Conservation (phyloP, 2,113 vertebrate species). For the Sinocyclocheilus rhinocerous region DNA sequence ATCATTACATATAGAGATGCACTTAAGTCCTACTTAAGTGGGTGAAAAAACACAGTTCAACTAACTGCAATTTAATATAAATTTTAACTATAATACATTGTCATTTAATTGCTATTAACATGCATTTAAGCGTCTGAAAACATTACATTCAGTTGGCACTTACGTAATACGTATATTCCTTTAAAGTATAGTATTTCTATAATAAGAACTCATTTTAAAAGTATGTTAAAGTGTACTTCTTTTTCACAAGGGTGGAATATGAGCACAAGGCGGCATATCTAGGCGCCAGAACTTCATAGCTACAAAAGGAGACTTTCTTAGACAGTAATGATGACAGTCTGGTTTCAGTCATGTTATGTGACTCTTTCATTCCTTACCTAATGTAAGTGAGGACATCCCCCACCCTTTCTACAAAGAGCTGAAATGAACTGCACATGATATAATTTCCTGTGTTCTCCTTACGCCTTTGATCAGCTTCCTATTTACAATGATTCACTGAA, state of each 20-base stretch:
- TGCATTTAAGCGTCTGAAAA: neutral
- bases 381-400: conserved; percentile 55
- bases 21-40: no score
- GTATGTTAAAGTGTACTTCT: neutral
- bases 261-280: neutral
- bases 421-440: conserved; percentile 34
- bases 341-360: conserved; percentile 13
- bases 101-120: no score
- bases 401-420: conserved; percentile 46
- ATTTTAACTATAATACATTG: no score
- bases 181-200: neutral
- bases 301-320: neutral
- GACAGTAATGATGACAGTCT: neutral
- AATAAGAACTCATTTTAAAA: neutral
- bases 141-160: neutral
- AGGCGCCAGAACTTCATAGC: neutral
- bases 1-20: no score
- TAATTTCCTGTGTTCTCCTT: conserved; percentile 41
- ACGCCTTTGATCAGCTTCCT: conserved; percentile 22
- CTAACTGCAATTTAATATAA: no score
- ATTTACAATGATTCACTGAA: neutral
- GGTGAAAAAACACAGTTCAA: no score
- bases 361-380: conserved; percentile 23
- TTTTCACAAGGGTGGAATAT: neutral
- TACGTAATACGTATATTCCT: neutral